A percentile compares a stretch with the other conserved stretches of the same genome.
These are phyloP conservation scores for Eulimnadia texana DNA, from an alignment of 1,140 invertebrate species.

Conservation along the genomic window DNA sequence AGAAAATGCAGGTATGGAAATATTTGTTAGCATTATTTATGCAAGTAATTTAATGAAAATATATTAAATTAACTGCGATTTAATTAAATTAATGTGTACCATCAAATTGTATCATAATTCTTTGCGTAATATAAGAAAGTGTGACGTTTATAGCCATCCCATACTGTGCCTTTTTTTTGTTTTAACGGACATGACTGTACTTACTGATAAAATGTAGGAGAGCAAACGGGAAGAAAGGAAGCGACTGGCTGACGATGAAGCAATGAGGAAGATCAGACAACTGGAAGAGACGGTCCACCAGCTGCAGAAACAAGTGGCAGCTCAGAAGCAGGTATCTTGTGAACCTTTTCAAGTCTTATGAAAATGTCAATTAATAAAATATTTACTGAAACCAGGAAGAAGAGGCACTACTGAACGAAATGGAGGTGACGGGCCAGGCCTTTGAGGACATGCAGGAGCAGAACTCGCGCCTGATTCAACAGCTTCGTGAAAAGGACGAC, in stretches of 20 bases:
- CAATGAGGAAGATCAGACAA: slow-evolving; percentile 84
- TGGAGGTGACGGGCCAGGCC: slow-evolving; percentile 97
- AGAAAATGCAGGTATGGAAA: slow-evolving; percentile 71
- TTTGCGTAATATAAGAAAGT: too few relatives aligned
- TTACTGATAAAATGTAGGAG: too few relatives aligned
- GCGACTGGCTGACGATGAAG: slow-evolving; percentile 88
- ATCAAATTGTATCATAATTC: too few relatives aligned
- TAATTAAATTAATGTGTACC: too few relatives aligned
- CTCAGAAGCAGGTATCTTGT: slow-evolving; percentile 57
- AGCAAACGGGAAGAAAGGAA: slow-evolving; percentile 81
- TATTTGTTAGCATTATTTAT: too few relatives aligned
- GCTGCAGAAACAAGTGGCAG: slow-evolving; percentile 37
- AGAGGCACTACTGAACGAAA: slow-evolving; percentile 91
- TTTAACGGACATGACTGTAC: too few relatives aligned
- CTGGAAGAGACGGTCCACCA: slow-evolving; percentile 64
- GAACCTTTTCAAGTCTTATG: slow-evolving; percentile 5
- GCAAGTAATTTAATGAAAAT: too few relatives aligned
- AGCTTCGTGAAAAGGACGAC: slow-evolving; percentile 93
- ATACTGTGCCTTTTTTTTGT: too few relatives aligned
- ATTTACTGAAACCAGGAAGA: slow-evolving; percentile 52
- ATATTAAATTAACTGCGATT: too few relatives aligned
- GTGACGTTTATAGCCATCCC: too few relatives aligned
- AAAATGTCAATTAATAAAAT: too few relatives aligned
- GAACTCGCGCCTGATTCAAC: slow-evolving; percentile 88
- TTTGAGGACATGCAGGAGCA: slow-evolving; percentile 99